A percentile compares a stretch with the other conserved stretches of the same genome.
Conservation (phyloP, 2,113 vertebrate genomes). For the Nothobranchius kuhntae region DNA sequence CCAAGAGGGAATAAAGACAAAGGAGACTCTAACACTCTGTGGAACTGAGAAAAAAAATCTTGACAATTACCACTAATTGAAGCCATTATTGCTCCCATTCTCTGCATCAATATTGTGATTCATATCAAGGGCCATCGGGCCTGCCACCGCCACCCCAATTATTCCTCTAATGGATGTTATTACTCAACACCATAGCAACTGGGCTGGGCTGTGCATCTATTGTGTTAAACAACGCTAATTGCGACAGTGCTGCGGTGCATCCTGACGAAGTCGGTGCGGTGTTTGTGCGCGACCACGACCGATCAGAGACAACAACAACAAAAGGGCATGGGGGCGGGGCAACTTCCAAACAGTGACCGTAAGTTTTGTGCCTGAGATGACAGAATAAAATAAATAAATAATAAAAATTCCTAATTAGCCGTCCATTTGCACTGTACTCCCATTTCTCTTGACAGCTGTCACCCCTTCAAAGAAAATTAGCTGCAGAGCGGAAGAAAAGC, state of each 20-base stretch:
- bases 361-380: constrained; percentile 45
- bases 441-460: constrained; percentile 69
- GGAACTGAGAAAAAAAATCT: constrained; percentile 47
- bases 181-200: constrained; percentile 74
- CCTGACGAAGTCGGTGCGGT: constrained; percentile 34
- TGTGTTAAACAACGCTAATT: constrained; percentile 70
- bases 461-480: constrained; percentile 61
- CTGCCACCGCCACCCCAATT: constrained; percentile 72
- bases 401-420: constrained; percentile 65
- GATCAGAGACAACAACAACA: constrained; percentile 6
- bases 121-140: constrained; percentile 72
- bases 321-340: constrained; percentile 5
- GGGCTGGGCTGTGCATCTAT: constrained; percentile 48
- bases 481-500: constrained; percentile 39
- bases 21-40: constrained; percentile 48
- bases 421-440: constrained; percentile 45
- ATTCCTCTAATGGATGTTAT: constrained; percentile 81
- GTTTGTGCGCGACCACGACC: constrained; percentile 49
- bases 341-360: constrained; percentile 19
- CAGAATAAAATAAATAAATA: constrained; percentile 40
- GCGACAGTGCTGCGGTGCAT: constrained; percentile 53
- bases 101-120: constrained; percentile 80
- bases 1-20: constrained; percentile 56
- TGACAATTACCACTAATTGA: constrained; percentile 76
- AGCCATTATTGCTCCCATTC: constrained; percentile 74